These are phyloP conservation scores for Cryptotermes secundus DNA, from an alignment of 1,140 invertebrate genomes.

Conservation along the genomic window DNA sequence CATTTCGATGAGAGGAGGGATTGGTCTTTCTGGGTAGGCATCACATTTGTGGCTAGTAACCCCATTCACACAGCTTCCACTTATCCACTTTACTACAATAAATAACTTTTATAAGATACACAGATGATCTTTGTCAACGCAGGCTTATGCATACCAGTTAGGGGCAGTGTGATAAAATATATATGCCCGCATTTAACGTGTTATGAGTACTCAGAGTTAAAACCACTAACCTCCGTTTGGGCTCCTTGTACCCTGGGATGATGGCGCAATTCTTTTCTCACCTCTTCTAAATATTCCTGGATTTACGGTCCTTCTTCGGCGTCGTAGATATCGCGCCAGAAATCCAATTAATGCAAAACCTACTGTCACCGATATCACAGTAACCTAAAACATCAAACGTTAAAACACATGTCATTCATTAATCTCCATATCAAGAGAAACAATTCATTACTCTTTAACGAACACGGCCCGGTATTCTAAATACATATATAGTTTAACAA, in stretches of 20 bases:
- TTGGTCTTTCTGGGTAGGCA: too few species aligned
- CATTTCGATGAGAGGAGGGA: too few species aligned
- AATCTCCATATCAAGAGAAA: not conserved
- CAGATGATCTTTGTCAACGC: too few species aligned
- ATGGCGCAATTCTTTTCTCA: not conserved
- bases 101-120: too few species aligned
- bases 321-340: conserved; percentile 32
- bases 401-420: not conserved
- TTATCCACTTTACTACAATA: too few species aligned
- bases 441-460: not conserved
- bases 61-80: too few species aligned
- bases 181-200: too few species aligned
- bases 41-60: too few species aligned
- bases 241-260: conserved; percentile 21
- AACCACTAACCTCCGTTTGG: conserved; percentile 28
- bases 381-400: conserved; percentile 29
- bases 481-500: not conserved
- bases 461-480: not conserved
- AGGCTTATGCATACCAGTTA: too few species aligned
- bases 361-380: conserved; percentile 33
- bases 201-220: not conserved
- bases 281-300: not conserved
- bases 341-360: conserved; percentile 31
- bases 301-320: conserved; percentile 26
- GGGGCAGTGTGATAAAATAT: too few species aligned